Percentiles rank a stretch among this genome's conserved stretches.
Conservation (phyloP, 2,888 invertebrate species). For the Heliconius erato region DNA sequence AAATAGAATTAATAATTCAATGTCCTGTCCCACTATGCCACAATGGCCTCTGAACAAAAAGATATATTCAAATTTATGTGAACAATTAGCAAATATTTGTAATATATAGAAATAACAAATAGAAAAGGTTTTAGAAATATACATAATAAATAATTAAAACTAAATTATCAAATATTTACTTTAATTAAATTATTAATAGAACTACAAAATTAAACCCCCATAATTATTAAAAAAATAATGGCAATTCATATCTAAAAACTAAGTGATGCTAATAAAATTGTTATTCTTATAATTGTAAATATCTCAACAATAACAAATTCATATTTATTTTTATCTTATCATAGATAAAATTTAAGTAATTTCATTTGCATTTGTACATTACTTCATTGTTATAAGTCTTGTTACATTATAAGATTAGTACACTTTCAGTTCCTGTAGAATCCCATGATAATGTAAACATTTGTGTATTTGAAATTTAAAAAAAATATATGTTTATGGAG, state of each 20-base stretch:
- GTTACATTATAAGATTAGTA: conserved; percentile 34
- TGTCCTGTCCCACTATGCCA: background rate
- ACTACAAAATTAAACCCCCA: conserved; percentile 70
- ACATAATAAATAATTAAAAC: conserved; percentile 13
- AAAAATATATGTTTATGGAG: conserved; percentile 32
- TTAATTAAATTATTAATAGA: conserved; percentile 54
- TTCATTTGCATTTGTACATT: conserved; percentile 67
- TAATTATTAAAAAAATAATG: conserved; percentile 61
- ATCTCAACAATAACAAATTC: conserved; percentile 74
- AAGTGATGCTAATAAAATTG: conserved; percentile 66
- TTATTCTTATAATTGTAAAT: conserved; percentile 64
- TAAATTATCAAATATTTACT: conserved; percentile 50
- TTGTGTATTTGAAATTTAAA: background rate
- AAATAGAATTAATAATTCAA: no score
- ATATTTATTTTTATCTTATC: conserved; percentile 65
- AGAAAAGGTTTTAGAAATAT: background rate
- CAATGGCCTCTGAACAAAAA: background rate
- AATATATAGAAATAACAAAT: background rate
- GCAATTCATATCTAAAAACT: conserved; percentile 68
- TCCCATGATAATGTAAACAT: conserved; percentile 2
- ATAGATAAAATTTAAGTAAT: conserved; percentile 57
- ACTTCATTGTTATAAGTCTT: conserved; percentile 55
- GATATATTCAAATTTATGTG: background rate
- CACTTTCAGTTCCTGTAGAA: conserved; percentile 24
- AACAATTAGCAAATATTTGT: background rate